Evolutionary conservation across 2,797 vertebrate genomes (phyloP).

Genomic region (Phylloscopus collybita): DNA sequence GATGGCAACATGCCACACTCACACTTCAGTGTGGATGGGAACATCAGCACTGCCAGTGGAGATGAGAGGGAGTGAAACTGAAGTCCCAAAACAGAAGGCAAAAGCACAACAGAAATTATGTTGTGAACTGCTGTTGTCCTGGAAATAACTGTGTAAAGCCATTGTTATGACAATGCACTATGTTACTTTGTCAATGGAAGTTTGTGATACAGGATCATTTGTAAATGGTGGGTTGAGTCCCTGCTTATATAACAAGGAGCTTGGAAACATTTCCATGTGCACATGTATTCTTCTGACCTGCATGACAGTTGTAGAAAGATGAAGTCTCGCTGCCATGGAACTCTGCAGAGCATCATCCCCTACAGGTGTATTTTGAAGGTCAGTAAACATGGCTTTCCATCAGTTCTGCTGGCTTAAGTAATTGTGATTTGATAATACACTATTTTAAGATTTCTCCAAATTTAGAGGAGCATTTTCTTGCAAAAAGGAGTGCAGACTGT

Average conservation of each 20-base stretch:
- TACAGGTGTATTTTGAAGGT: neutral
- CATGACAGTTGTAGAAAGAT: neutral
- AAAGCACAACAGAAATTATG: neutral
- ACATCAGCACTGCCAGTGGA: neutral
- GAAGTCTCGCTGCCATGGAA: neutral
- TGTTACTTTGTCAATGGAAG: neutral
- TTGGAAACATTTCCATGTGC: neutral
- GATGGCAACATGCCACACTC: neutral
- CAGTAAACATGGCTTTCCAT: neutral
- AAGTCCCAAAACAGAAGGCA: neutral
- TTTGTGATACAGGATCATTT: neutral
- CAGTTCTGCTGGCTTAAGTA: neutral
- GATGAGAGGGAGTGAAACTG: neutral
- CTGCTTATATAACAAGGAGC: neutral
- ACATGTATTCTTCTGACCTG: neutral
- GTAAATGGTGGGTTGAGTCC: neutral
- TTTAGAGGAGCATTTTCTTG: neutral
- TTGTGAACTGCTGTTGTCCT: neutral
- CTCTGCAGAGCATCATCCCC: neutral
- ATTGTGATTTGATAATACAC: neutral
- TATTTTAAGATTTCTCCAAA: neutral
- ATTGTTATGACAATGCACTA: neutral
- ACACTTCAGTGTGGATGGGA: rapidly evolving
- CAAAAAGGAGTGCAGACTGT: neutral
- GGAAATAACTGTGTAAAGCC: neutral